Evolutionary conservation across 2,888 invertebrate species (phyloP).

Genomic region (Scrobipalpa atriplicella): DNA sequence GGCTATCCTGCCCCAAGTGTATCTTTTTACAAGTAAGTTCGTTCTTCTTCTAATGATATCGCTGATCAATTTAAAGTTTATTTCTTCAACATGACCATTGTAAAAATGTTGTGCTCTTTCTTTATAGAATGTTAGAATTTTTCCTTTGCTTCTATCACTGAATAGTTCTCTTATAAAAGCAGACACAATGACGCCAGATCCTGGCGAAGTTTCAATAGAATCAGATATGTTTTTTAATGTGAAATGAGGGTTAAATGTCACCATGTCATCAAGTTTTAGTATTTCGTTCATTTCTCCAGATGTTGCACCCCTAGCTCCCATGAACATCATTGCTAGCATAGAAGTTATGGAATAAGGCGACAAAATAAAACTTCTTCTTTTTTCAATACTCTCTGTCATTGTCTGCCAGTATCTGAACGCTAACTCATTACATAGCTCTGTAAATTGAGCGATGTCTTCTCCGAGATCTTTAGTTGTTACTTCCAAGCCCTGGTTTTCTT

Average conservation of each 20-base stretch:
- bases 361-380: conserved; percentile 89
- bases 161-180: conserved; percentile 92
- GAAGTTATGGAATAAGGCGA: conserved; percentile 94
- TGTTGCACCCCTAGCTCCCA: conserved; percentile 93
- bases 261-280: conserved; percentile 92
- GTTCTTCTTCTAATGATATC: conserved; percentile 92
- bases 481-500: conserved; percentile 87
- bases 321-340: conserved; percentile 94
- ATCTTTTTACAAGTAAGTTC: conserved; percentile 90
- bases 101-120: conserved; percentile 94
- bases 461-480: conserved; percentile 88
- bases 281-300: conserved; percentile 96
- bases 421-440: conserved; percentile 91
- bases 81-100: conserved; percentile 93
- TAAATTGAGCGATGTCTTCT: conserved; percentile 89
- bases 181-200: conserved; percentile 89
- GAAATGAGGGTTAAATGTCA: conserved; percentile 94
- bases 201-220: conserved; percentile 86
- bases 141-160: conserved; percentile 91
- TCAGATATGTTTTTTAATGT: conserved; percentile 93
- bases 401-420: conserved; percentile 93
- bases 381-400: conserved; percentile 87
- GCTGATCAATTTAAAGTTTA: conserved; percentile 91
- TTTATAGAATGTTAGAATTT: conserved; percentile 93
- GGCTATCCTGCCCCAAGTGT: conserved; percentile 88